These are phyloP conservation scores for Bugula neritina DNA, from an alignment of 2,888 invertebrate species.

Conservation along the genomic window DNA sequence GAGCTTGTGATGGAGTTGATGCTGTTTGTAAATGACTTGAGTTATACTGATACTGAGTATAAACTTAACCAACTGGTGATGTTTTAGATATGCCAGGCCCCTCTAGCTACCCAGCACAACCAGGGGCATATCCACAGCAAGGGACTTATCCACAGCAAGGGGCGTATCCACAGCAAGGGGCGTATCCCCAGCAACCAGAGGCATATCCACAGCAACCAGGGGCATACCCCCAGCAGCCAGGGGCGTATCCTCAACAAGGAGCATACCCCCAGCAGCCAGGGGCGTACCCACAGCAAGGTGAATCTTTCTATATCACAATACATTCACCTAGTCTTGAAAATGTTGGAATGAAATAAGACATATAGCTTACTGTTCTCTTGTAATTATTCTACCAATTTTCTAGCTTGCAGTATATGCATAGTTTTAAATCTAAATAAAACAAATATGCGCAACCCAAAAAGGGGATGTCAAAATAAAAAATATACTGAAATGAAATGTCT, in stretches of 20 bases:
- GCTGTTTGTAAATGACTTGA: too few relatives aligned
- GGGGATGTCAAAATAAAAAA: too few relatives aligned
- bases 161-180: constrained; percentile 17
- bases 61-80: neutral
- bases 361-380: too few relatives aligned
- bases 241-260: neutral
- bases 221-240: neutral
- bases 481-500: too few relatives aligned
- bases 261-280: neutral
- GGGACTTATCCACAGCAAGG: constrained; percentile 20
- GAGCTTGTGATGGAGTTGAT: too few relatives aligned
- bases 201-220: neutral
- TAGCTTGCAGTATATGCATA: too few relatives aligned
- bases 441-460: too few relatives aligned
- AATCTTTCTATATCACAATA: too few relatives aligned
- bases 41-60: neutral
- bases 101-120: constrained; percentile 2
- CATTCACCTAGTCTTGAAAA: too few relatives aligned
- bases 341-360: too few relatives aligned
- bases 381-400: too few relatives aligned
- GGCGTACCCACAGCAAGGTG: neutral
- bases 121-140: constrained; percentile 11
- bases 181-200: neutral
- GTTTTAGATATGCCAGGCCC: neutral
- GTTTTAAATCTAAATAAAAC: too few relatives aligned